phyloP scores from a whole-genome alignment of 1,140 invertebrate genomes.

The Glomeris maerens region DNA sequence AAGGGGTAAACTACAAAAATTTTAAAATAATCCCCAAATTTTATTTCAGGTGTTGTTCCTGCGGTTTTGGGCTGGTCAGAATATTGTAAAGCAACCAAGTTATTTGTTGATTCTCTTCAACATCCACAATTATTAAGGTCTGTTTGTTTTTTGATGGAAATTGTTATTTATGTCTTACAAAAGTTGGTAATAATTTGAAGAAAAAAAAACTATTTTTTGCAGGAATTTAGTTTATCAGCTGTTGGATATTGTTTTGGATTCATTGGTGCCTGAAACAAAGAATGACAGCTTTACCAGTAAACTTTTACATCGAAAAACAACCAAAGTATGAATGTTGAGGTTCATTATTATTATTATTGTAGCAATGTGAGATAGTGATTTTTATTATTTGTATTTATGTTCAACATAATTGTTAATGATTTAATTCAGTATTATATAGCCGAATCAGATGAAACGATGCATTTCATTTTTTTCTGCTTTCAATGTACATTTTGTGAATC shows the following conservation, averaged over 20 bases:
- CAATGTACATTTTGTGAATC: too few species aligned
- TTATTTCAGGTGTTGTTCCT: neutral
- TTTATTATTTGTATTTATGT: too few species aligned
- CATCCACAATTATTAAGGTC: slow-evolving; percentile 7
- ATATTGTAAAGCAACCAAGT: neutral
- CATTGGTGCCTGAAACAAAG: neutral
- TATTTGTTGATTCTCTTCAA: slow-evolving; percentile 6
- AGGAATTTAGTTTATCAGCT: slow-evolving; percentile 3
- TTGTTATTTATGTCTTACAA: neutral
- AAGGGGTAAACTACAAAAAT: neutral
- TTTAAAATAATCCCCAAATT: neutral
- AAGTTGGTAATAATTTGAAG: neutral
- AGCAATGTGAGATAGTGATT: too few species aligned
- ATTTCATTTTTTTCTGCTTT: too few species aligned
- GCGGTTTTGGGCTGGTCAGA: neutral
- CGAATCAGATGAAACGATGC: too few species aligned
- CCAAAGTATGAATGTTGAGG: too few species aligned
- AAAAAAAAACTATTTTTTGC: neutral
- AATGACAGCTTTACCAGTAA: neutral
- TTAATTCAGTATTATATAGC: too few species aligned
- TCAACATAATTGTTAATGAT: too few species aligned
- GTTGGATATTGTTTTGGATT: slow-evolving; percentile 1
- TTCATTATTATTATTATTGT: too few species aligned
- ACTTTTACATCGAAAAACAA: too few species aligned
- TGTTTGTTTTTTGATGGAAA: neutral